These are phyloP conservation scores for Cosmia pyralina DNA, from an alignment of 2,888 invertebrate genomes.

Conservation along the genomic window DNA sequence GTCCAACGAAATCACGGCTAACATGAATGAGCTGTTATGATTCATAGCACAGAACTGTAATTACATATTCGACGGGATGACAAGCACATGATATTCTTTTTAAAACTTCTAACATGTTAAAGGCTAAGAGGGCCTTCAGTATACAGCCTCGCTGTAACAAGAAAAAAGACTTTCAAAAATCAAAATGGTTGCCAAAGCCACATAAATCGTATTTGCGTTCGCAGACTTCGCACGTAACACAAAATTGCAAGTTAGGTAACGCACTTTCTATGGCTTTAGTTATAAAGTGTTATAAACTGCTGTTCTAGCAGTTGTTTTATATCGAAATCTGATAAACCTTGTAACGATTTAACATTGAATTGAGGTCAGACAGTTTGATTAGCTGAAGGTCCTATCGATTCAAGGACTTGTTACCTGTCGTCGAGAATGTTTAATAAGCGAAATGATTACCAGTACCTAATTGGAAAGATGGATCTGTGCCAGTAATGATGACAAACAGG, in stretches of 20 bases:
- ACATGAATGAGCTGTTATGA: slow-evolving; percentile 21
- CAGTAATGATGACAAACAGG: slow-evolving; percentile 30
- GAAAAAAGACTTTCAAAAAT: slow-evolving; percentile 39
- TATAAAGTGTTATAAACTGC: slow-evolving; percentile 29
- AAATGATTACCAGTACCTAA: slow-evolving; percentile 22
- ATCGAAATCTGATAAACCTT: slow-evolving; percentile 66
- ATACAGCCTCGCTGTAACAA: neutral
- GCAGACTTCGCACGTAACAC: slow-evolving; percentile 61
- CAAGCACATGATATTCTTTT: neutral
- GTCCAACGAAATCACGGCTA: slow-evolving; percentile 1
- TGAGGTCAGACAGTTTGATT: slow-evolving; percentile 51
- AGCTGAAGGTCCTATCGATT: slow-evolving; percentile 43
- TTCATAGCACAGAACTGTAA: slow-evolving; percentile 26
- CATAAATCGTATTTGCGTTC: slow-evolving; percentile 43
- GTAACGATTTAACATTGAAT: slow-evolving; percentile 62
- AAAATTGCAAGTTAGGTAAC: slow-evolving; percentile 65
- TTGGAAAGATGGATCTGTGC: slow-evolving; percentile 43
- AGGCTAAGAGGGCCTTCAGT: neutral
- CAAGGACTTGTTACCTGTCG: slow-evolving; percentile 52
- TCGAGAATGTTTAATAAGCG: slow-evolving; percentile 27
- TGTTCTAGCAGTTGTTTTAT: slow-evolving; percentile 42
- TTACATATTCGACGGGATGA: neutral
- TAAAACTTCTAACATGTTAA: neutral
- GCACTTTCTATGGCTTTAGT: slow-evolving; percentile 63
- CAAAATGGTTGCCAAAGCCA: slow-evolving; percentile 45